Conservation (phyloP, 30 jellyfish, hydroid and myxozoan genomes). For the Mastigias papua region DNA sequence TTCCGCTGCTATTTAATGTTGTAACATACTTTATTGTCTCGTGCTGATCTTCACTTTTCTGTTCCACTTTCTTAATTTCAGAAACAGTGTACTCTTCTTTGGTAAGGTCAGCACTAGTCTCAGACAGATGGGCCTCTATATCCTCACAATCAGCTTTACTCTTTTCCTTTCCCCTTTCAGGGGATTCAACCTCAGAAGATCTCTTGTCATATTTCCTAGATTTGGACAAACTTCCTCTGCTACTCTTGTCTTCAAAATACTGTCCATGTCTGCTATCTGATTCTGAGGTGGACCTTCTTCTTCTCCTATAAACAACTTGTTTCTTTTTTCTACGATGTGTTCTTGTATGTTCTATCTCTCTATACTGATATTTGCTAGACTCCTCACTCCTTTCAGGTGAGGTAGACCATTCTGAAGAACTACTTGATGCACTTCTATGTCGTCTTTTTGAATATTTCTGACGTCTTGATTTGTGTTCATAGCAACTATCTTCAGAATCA, state of each 20-base stretch:
- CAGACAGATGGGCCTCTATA: background rate
- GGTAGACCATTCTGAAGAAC: constrained; percentile 38
- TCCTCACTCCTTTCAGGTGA: constrained; percentile 9
- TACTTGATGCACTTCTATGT: background rate
- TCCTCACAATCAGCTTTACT: background rate
- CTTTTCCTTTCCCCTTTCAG: background rate
- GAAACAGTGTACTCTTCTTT: background rate
- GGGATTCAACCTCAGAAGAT: background rate
- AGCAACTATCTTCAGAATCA: background rate
- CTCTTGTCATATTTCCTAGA: background rate
- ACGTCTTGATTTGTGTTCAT: background rate
- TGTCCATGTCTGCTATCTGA: background rate
- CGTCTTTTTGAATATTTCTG: background rate
- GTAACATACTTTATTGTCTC: background rate
- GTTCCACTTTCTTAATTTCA: background rate
- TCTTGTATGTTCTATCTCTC: background rate
- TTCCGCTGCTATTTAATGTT: background rate
- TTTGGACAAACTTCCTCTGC: background rate
- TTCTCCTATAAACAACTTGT: background rate
- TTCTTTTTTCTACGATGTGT: background rate
- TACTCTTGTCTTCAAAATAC: background rate
- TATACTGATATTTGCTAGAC: background rate
- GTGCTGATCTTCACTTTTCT: no score
- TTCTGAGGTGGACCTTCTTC: background rate
- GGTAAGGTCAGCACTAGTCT: background rate